Evolutionary conservation across 1,140 invertebrate genomes (phyloP).

Genomic region (Uloborus diversus): DNA sequence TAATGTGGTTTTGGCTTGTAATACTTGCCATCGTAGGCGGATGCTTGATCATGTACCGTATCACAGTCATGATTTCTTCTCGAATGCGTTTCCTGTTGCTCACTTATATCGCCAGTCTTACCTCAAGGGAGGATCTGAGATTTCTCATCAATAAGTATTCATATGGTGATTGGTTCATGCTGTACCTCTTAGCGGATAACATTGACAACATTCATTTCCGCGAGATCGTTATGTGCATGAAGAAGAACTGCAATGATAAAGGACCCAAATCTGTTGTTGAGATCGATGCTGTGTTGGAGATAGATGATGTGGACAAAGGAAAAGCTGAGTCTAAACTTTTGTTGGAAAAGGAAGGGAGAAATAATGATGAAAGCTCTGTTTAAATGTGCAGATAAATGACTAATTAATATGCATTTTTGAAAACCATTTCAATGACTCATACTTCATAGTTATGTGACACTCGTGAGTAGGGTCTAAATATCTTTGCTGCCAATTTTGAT

Average conservation of each 20-base stretch:
- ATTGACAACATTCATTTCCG: slow-evolving; percentile 70
- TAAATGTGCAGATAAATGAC: too few species aligned
- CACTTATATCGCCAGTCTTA: slow-evolving; percentile 3
- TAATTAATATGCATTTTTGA: too few species aligned
- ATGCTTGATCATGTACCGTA: slow-evolving; percentile 49
- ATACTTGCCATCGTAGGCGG: slow-evolving; percentile 60
- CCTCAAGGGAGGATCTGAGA: slow-evolving; percentile 23
- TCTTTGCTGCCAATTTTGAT: too few species aligned
- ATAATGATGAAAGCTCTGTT: too few species aligned
- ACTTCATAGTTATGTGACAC: too few species aligned
- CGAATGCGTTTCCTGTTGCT: slow-evolving; percentile 36
- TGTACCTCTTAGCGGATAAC: slow-evolving; percentile 85
- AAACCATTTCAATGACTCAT: too few species aligned
- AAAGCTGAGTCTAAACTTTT: too few species aligned
- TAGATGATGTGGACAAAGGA: slow-evolving; percentile 26
- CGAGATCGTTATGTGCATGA: slow-evolving; percentile 11
- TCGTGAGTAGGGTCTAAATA: too few species aligned
- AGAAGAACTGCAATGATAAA: slow-evolving; percentile 38
- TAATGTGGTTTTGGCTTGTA: slow-evolving; percentile 63
- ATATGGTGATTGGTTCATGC: slow-evolving; percentile 85
- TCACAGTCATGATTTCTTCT: slow-evolving; percentile 46
- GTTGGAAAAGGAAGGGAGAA: too few species aligned
- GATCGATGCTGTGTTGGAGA: not conserved
- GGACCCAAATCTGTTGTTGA: not conserved
- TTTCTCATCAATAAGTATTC: slow-evolving; percentile 69